Percentiles rank a stretch among this genome's conserved stretches.
phyloP scores from a whole-genome alignment of 2,113 vertebrate species.

The Pan troglodytes region DNA sequence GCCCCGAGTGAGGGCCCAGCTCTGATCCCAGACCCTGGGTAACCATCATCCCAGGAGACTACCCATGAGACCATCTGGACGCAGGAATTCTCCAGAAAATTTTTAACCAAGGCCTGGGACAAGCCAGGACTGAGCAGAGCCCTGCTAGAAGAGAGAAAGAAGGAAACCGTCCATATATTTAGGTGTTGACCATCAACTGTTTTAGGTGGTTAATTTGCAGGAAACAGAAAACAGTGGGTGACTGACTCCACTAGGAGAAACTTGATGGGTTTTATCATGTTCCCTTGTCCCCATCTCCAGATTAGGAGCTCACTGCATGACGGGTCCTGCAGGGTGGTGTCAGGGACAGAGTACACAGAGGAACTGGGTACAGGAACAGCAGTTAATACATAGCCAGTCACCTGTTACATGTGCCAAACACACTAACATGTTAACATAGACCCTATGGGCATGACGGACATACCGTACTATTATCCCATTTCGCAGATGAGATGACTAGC shows the following conservation, averaged over 20 bases:
- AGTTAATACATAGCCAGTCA: background rate
- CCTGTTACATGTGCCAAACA: accelerated
- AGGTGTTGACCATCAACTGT: background rate
- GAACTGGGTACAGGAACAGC: background rate
- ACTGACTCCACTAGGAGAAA: background rate
- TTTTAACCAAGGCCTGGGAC: background rate
- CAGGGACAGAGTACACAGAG: background rate
- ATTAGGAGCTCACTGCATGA: background rate
- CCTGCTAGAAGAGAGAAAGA: background rate
- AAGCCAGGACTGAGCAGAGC: background rate
- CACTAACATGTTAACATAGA: no score
- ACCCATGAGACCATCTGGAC: background rate
- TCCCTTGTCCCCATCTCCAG: background rate
- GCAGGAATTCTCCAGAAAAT: background rate
- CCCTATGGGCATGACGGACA: background rate
- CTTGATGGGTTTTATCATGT: background rate
- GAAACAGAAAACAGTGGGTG: background rate
- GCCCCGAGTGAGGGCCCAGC: background rate
- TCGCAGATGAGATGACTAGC: background rate
- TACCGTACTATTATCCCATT: background rate
- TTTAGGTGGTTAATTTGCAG: background rate
- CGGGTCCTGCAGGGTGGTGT: background rate
- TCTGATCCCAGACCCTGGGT: background rate
- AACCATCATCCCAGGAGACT: background rate
- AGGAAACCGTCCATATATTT: background rate